Conservation (phyloP, 2,888 invertebrate species). For the Trichopria drosophilae region DNA sequence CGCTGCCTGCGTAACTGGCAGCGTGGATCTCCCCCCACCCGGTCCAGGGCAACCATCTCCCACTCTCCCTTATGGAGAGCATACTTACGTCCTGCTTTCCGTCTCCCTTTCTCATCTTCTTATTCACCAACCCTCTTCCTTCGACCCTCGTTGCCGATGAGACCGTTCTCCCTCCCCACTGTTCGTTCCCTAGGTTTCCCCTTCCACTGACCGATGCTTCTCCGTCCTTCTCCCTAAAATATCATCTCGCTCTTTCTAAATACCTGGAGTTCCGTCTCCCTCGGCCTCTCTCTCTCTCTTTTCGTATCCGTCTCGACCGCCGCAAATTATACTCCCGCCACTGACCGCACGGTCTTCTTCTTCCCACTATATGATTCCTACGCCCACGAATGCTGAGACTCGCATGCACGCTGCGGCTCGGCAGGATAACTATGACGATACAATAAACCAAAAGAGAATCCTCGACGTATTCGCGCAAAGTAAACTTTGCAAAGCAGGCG, state of each 20-base stretch:
- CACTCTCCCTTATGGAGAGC: too few species aligned
- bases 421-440: conserved; percentile 24
- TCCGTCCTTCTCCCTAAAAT: too few species aligned
- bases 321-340: conserved; percentile 45
- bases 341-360: conserved; percentile 30
- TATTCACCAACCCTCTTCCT: conserved; percentile 33
- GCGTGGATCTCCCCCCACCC: conserved; percentile 39
- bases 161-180: too few species aligned
- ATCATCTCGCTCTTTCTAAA: too few species aligned
- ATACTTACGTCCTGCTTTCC: too few species aligned
- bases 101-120: conserved; percentile 34
- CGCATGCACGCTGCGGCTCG: conserved; percentile 17
- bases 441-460: conserved; percentile 34
- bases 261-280: not conserved
- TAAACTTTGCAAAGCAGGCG: conserved; percentile 23
- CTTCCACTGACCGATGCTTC: too few species aligned
- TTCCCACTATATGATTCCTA: conserved; percentile 36
- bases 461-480: conserved; percentile 14
- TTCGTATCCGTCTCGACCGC: conserved; percentile 21
- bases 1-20: conserved; percentile 50
- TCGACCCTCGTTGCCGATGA: conserved; percentile 27
- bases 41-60: too few species aligned
- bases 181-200: too few species aligned
- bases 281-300: conserved; percentile 2
- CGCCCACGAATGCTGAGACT: conserved; percentile 38